phyloP scores from a whole-genome alignment of 2,113 vertebrate species.

The Thomomys bottae region DNA sequence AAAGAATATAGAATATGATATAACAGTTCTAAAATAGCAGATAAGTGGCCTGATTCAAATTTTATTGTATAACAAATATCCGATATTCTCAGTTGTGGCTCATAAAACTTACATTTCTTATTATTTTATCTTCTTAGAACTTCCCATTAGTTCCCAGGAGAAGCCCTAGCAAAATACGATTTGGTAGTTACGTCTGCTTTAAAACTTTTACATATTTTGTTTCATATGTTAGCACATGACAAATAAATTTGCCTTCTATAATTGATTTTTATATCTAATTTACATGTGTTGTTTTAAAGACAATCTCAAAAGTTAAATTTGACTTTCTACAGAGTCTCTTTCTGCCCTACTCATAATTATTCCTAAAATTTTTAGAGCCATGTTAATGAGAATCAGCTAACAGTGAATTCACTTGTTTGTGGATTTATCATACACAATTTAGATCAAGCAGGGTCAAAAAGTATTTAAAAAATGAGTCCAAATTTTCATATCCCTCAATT shows the following conservation, averaged over 20 bases:
- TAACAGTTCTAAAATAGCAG: neutral
- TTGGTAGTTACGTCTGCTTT: neutral
- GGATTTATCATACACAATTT: too few species aligned
- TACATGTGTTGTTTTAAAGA: neutral
- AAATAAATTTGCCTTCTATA: conserved; percentile 22
- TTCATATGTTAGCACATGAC: neutral
- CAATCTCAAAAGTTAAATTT: neutral
- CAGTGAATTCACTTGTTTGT: too few species aligned
- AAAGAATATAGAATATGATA: neutral
- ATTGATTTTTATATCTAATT: neutral
- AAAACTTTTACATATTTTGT: neutral
- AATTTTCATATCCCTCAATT: too few species aligned
- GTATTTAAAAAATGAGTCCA: too few species aligned
- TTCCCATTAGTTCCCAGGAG: neutral
- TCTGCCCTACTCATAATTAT: neutral
- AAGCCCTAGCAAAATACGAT: neutral
- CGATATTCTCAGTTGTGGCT: neutral
- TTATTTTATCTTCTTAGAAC: neutral
- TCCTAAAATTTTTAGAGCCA: neutral
- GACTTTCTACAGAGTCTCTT: neutral
- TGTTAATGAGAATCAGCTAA: neutral
- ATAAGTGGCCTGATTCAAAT: neutral
- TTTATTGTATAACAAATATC: neutral
- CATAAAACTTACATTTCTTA: neutral
- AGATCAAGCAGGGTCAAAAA: too few species aligned